Percentiles rank a stretch among this genome's conserved stretches.
These are phyloP conservation scores for Falco punctatus DNA, from an alignment of 2,113 vertebrate genomes.

Conservation along the genomic window DNA sequence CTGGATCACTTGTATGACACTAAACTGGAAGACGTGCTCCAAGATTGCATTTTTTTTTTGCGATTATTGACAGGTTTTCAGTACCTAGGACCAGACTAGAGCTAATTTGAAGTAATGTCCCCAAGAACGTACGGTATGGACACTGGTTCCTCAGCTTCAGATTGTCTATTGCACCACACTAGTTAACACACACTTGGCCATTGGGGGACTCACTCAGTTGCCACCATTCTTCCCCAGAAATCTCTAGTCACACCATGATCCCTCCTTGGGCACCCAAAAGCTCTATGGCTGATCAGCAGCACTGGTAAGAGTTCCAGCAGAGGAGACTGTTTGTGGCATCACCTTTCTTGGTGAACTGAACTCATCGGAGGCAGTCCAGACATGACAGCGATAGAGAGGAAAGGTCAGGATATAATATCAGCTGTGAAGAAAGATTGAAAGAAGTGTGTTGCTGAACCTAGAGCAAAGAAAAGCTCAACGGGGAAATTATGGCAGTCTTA, in stretches of 20 bases:
- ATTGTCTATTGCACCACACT: not conserved
- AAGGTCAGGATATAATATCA: not conserved
- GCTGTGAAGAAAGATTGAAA: not conserved
- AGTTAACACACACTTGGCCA: not conserved
- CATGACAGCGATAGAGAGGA: not conserved
- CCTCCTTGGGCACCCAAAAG: no score
- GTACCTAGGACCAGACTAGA: not conserved
- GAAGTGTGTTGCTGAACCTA: not conserved
- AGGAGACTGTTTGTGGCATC: not conserved
- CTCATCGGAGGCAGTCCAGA: not conserved
- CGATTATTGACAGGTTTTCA: not conserved
- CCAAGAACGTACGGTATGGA: not conserved
- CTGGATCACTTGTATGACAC: not conserved
- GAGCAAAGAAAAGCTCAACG: not conserved
- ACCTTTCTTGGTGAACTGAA: not conserved
- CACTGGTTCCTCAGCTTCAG: not conserved
- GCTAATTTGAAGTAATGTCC: not conserved
- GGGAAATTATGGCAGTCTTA: not conserved
- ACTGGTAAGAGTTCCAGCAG: not conserved
- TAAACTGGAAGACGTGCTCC: not conserved
- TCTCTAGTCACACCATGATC: not conserved
- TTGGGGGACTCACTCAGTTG: not conserved
- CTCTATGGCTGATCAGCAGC: not conserved
- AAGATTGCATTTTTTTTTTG: not conserved
- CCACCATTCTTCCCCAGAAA: not conserved